Percentiles rank a stretch among this genome's conserved stretches.
phyloP scores from a whole-genome alignment of 2,797 vertebrate genomes.

The Potorous gilbertii region DNA sequence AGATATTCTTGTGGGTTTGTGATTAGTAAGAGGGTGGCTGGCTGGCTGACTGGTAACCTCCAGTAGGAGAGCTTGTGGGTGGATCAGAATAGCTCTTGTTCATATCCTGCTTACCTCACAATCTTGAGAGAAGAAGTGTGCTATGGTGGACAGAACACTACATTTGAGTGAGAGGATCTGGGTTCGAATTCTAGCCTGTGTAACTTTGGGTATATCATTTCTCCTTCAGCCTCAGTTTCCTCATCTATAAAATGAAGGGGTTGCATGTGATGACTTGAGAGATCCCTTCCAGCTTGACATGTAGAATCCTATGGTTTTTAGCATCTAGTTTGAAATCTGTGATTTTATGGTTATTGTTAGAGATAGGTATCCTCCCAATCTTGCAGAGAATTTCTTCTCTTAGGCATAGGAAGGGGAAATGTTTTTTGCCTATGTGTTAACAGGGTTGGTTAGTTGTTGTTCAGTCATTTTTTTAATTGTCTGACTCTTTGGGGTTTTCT shows the following conservation, averaged over 20 bases:
- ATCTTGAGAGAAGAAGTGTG: neutral
- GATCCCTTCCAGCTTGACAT: neutral
- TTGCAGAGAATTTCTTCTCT: neutral
- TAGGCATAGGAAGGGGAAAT: neutral
- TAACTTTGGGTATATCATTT: neutral
- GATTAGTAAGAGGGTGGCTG: neutral
- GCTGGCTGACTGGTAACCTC: neutral
- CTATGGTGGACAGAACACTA: neutral
- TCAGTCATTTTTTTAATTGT: no score
- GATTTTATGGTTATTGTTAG: neutral
- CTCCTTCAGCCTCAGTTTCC: slow-evolving; percentile 13
- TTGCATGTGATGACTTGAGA: slow-evolving; percentile 6
- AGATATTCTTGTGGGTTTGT: neutral
- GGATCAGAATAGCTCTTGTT: neutral
- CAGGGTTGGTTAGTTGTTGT: neutral
- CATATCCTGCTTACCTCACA: neutral
- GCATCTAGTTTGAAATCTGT: neutral
- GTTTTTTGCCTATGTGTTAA: neutral
- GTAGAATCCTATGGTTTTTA: neutral
- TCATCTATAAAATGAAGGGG: neutral
- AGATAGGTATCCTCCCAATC: neutral
- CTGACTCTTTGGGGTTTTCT: neutral
- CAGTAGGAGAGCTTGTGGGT: neutral
- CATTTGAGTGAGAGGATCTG: neutral
- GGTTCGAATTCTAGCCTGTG: neutral